Percentiles rank a stretch among this genome's conserved stretches.
Evolutionary conservation across 2,888 invertebrate genomes (phyloP).

Genomic region (Heteromyza rotundicornis): DNA sequence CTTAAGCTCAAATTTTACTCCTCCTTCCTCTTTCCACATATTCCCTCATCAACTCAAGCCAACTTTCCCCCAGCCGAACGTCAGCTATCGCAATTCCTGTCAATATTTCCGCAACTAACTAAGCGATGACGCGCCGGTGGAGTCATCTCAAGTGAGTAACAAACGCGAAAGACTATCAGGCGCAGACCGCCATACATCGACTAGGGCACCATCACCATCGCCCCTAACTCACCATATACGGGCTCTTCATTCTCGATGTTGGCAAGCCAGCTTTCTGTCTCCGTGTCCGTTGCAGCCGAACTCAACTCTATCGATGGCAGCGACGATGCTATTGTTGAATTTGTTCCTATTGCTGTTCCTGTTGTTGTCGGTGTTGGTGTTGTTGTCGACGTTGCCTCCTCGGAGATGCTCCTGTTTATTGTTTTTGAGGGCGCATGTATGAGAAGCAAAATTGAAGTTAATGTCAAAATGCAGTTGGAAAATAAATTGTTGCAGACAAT

Average conservation of each 20-base stretch:
- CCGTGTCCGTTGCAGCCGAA: slow-evolving; percentile 32
- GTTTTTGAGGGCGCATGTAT: too few species aligned
- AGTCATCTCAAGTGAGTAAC: neutral
- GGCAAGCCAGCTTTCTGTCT: slow-evolving; percentile 34
- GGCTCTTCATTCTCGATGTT: slow-evolving; percentile 37
- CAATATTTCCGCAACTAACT: slow-evolving; percentile 1
- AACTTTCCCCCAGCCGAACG: too few species aligned
- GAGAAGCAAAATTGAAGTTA: slow-evolving; percentile 11
- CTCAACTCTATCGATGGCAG: slow-evolving; percentile 45
- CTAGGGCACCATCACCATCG: neutral
- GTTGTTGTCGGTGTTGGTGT: slow-evolving; percentile 33
- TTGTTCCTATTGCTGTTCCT: slow-evolving; percentile 29
- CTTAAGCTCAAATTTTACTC: too few species aligned
- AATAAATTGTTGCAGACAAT: neutral
- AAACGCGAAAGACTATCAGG: too few species aligned
- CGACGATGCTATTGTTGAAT: slow-evolving; percentile 24
- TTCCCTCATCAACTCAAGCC: too few species aligned
- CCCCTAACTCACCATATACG: slow-evolving; percentile 30
- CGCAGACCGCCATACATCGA: neutral
- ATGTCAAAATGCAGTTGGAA: neutral
- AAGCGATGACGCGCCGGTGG: neutral
- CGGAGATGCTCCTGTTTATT: slow-evolving; percentile 53
- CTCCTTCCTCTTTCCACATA: too few species aligned
- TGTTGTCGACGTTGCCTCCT: slow-evolving; percentile 42
- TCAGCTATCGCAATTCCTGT: neutral